A percentile compares a stretch with the other conserved stretches of the same genome.
phyloP scores from a whole-genome alignment of 64 coral and sea anemone species.

The Platygyra sinensis region DNA sequence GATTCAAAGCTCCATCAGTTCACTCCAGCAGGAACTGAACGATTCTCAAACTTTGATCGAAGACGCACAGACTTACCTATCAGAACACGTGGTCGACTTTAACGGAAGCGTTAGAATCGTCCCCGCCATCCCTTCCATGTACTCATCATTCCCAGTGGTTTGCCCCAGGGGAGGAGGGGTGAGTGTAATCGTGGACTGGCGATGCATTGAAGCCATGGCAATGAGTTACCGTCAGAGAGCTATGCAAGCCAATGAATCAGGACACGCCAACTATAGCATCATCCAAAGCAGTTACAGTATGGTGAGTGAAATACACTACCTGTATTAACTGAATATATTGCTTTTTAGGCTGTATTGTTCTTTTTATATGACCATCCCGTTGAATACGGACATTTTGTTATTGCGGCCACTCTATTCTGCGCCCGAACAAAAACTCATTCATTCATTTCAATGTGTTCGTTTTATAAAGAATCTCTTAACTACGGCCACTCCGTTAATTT shows the following conservation, averaged over 20 bases:
- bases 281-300: constrained; percentile 76
- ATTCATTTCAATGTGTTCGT: too few relatives aligned
- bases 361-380: too few relatives aligned
- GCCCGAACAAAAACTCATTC: too few relatives aligned
- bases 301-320: constrained; percentile 44
- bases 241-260: constrained; percentile 51
- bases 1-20: constrained; percentile 66
- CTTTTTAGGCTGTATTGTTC: too few relatives aligned
- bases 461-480: too few relatives aligned
- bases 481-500: too few relatives aligned
- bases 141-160: constrained; percentile 57
- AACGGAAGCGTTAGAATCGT: constrained; percentile 71
- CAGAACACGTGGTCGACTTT: constrained; percentile 45
- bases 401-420: too few relatives aligned
- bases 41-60: constrained; percentile 24
- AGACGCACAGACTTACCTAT: constrained; percentile 65
- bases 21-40: constrained; percentile 65
- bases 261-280: constrained; percentile 66
- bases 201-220: constrained; percentile 76
- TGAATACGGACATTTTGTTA: too few relatives aligned
- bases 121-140: constrained; percentile 4
- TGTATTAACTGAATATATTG: too few relatives aligned
- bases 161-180: constrained; percentile 54
- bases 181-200: constrained; percentile 70
- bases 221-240: constrained; percentile 35